Percentiles rank a stretch among this genome's conserved stretches.
Evolutionary conservation across 1,140 invertebrate genomes (phyloP).

Genomic region (Scaptomyza graminum): DNA sequence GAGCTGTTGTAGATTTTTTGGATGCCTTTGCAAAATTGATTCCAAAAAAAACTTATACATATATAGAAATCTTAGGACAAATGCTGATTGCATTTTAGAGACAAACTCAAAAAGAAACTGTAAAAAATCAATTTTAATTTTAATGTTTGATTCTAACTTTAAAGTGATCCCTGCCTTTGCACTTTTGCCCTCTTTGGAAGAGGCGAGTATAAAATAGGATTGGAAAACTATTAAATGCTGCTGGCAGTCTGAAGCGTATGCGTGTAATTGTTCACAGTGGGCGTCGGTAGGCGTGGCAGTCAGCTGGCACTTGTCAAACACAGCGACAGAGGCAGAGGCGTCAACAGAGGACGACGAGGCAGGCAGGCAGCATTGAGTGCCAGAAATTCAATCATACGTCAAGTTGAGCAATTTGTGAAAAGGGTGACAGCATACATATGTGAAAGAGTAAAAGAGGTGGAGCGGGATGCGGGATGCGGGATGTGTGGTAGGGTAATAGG

Average conservation of each 20-base stretch:
- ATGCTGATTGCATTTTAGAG: no score
- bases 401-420: constrained; percentile 44
- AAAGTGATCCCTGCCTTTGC: not conserved
- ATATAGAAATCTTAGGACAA: no score
- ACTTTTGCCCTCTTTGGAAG: not conserved
- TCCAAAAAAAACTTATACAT: constrained; percentile 2
- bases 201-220: constrained; percentile 26
- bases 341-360: constrained; percentile 36
- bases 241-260: not conserved
- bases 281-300: constrained; percentile 10
- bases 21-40: constrained; percentile 41
- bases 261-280: constrained; percentile 3
- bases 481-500: not conserved
- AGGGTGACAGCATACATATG: constrained; percentile 10
- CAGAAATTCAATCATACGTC: constrained; percentile 78
- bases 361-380: constrained; percentile 50
- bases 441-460: not conserved
- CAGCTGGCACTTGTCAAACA: constrained; percentile 28
- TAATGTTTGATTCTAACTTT: not conserved
- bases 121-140: not conserved
- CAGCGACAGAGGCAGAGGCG: not conserved
- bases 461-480: not conserved
- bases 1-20: constrained; percentile 30
- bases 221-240: constrained; percentile 44
- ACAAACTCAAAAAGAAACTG: no score